Conservation (phyloP, 23 tunicate species). For the Halocynthia roretzi region DNA sequence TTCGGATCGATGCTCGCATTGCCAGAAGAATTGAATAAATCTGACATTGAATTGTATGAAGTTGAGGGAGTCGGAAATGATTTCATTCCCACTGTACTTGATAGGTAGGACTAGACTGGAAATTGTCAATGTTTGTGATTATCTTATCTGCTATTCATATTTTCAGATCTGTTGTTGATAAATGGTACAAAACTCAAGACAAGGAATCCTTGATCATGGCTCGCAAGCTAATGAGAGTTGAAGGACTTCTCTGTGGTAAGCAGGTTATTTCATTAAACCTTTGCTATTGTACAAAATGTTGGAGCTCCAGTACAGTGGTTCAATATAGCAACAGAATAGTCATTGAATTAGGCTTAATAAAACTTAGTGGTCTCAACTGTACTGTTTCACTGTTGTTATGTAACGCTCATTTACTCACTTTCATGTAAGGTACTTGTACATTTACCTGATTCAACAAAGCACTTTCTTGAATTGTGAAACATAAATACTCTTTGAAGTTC, state of each 20-base stretch:
- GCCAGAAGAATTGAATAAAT: constrained; percentile 77
- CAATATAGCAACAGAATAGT: no score
- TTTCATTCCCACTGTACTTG: constrained; percentile 90
- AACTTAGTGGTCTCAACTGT: no score
- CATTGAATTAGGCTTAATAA: no score
- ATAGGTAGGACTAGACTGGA: constrained; percentile 38
- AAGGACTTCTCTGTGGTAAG: constrained; percentile 90
- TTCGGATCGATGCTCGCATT: constrained; percentile 92
- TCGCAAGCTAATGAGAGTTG: constrained; percentile 67
- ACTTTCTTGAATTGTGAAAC: no score
- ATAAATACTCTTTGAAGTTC: no score
- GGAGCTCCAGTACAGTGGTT: no score
- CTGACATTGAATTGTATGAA: constrained; percentile 76
- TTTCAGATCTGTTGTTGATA: constrained; percentile 86
- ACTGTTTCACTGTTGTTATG: no score
- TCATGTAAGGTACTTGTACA: no score
- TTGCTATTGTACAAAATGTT: no score
- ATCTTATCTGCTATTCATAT: background rate
- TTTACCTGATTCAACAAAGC: no score
- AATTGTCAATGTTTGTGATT: background rate
- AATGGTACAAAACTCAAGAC: constrained; percentile 94
- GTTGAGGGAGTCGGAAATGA: constrained; percentile 98
- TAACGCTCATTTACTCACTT: no score
- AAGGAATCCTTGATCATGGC: constrained; percentile 92
- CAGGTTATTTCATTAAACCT: background rate